A percentile compares a stretch with the other conserved stretches of the same genome.
These are phyloP conservation scores for Melipona beecheii DNA, from an alignment of 2,888 invertebrate species.

Conservation along the genomic window DNA sequence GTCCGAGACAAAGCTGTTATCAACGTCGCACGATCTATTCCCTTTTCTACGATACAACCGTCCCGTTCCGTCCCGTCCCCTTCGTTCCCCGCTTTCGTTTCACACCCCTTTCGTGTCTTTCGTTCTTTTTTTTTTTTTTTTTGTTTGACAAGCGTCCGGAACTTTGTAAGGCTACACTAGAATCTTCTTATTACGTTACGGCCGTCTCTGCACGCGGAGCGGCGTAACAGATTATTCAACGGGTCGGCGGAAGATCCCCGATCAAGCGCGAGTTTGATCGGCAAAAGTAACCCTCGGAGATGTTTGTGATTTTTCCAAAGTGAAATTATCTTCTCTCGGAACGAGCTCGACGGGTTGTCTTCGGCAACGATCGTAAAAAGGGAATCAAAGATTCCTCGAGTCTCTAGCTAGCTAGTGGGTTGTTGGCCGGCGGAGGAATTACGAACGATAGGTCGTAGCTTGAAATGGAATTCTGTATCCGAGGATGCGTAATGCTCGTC, in stretches of 20 bases:
- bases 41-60: background rate
- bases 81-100: background rate
- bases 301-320: no score
- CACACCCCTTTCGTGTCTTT: background rate
- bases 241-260: background rate
- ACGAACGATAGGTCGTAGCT: conserved; percentile 30
- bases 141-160: no score
- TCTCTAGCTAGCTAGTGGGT: background rate
- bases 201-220: background rate
- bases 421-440: background rate
- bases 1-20: conserved; percentile 55
- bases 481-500: conserved; percentile 41
- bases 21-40: conserved; percentile 28
- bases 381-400: background rate
- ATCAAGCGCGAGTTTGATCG: no score
- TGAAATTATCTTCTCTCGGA: no score
- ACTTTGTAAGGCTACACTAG: conserved; percentile 18
- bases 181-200: conserved; percentile 21
- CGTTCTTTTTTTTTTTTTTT: background rate
- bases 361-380: background rate
- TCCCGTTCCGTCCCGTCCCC: background rate
- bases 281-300: no score
- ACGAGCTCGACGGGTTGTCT: no score
- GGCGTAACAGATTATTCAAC: background rate
- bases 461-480: conserved; percentile 40